Percentiles rank a stretch among this genome's conserved stretches.
Evolutionary conservation across 2,113 vertebrate genomes (phyloP).

Genomic region (Eptesicus fuscus): DNA sequence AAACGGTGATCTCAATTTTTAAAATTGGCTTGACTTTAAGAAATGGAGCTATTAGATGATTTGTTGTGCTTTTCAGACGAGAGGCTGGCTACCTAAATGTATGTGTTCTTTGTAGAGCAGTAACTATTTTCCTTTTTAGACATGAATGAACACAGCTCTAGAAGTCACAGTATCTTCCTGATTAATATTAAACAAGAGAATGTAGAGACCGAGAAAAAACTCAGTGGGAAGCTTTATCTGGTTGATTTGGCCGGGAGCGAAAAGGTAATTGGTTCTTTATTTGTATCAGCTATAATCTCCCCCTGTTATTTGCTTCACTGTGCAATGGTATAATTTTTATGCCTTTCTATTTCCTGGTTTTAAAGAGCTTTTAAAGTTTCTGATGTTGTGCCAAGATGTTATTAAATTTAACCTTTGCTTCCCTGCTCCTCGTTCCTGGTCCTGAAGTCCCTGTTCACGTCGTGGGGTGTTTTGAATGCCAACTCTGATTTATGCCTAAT

Average conservation of each 20-base stretch:
- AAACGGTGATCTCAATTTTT: not conserved
- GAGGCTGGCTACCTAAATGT: not conserved
- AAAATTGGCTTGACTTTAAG: not conserved
- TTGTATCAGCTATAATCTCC: slow-evolving; percentile 56
- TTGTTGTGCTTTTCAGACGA: not conserved
- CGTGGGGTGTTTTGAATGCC: not conserved
- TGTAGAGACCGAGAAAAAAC: slow-evolving; percentile 94
- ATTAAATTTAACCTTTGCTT: slow-evolving; percentile 43
- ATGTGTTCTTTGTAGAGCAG: slow-evolving; percentile 1
- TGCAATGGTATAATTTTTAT: slow-evolving; percentile 52
- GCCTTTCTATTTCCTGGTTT: slow-evolving; percentile 17
- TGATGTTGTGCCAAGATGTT: slow-evolving; percentile 21
- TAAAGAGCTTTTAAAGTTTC: slow-evolving; percentile 56
- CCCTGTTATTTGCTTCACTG: slow-evolving; percentile 43
- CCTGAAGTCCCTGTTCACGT: not conserved
- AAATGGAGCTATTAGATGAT: not conserved
- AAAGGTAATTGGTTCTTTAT: slow-evolving; percentile 85
- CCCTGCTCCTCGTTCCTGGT: not conserved
- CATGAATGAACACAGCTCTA: slow-evolving; percentile 99
- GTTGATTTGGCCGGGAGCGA: slow-evolving; percentile 97
- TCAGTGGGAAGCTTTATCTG: slow-evolving; percentile 96
- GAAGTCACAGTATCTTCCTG: slow-evolving; percentile 97
- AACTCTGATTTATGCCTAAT: not conserved
- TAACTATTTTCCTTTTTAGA: slow-evolving; percentile 83
- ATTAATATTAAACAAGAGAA: slow-evolving; percentile 99